A percentile compares a stretch with the other conserved stretches of the same genome.
These are phyloP conservation scores for Ptychadena robeensis DNA, from an alignment of 2,797 vertebrate genomes.

Conservation along the genomic window DNA sequence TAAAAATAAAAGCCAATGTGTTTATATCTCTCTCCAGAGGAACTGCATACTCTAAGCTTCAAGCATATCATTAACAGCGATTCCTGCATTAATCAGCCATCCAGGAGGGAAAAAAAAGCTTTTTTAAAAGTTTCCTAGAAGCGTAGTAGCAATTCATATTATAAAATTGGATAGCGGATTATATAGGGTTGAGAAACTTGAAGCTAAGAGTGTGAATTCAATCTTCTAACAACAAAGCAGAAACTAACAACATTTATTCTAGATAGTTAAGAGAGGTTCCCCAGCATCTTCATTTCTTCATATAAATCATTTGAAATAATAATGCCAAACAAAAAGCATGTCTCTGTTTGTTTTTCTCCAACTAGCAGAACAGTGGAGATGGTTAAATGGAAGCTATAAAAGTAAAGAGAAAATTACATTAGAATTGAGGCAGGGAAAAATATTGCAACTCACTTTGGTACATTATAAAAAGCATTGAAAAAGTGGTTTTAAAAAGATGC, in stretches of 20 bases:
- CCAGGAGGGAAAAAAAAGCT: slow-evolving; percentile 17
- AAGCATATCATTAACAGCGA: slow-evolving; percentile 57
- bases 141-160: slow-evolving; percentile 19
- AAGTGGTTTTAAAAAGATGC: background rate
- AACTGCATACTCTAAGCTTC: slow-evolving; percentile 57
- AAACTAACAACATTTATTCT: background rate
- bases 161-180: slow-evolving; percentile 16
- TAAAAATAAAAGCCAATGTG: slow-evolving; percentile 59
- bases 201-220: slow-evolving; percentile 10
- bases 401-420: background rate
- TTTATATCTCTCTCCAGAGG: slow-evolving; percentile 57
- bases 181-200: slow-evolving; percentile 1
- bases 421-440: background rate
- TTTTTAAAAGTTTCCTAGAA: slow-evolving; percentile 32
- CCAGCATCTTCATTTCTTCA: background rate
- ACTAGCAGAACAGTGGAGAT: background rate
- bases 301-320: background rate
- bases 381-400: background rate
- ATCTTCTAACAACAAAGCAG: background rate
- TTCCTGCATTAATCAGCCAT: slow-evolving; percentile 54
- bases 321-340: background rate
- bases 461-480: background rate
- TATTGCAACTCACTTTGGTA: background rate
- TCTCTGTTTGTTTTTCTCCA: background rate
- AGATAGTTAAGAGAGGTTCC: background rate